Evolutionary conservation across 2,888 invertebrate genomes (phyloP).

Genomic region (Sesia bembeciformis): DNA sequence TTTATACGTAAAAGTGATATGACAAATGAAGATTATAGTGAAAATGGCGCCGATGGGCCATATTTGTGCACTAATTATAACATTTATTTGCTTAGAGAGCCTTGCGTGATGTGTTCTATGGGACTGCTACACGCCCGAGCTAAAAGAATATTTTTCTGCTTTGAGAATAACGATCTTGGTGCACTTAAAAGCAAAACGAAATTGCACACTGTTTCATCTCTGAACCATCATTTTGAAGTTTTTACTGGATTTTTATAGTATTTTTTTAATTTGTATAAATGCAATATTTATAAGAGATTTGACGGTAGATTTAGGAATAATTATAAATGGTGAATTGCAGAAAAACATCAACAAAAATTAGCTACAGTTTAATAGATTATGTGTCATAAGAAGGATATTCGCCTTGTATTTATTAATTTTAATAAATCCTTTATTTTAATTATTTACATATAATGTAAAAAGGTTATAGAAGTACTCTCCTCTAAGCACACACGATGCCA

Average conservation of each 20-base stretch:
- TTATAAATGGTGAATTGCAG: too few relatives aligned
- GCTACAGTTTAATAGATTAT: too few relatives aligned
- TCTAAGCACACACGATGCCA: too few relatives aligned
- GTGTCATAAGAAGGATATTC: too few relatives aligned
- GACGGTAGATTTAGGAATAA: too few relatives aligned
- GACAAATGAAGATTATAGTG: constrained; percentile 15
- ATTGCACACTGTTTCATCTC: constrained; percentile 82
- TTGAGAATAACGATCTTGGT: constrained; percentile 72
- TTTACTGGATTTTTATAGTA: constrained; percentile 76
- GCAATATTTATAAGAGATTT: too few relatives aligned
- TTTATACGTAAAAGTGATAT: constrained; percentile 39
- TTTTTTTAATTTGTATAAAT: constrained; percentile 15
- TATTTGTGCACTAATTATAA: constrained; percentile 93
- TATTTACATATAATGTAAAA: too few relatives aligned
- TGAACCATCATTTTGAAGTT: constrained; percentile 95
- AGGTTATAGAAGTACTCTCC: too few relatives aligned
- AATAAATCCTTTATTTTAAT: too few relatives aligned
- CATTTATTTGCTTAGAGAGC: constrained; percentile 87
- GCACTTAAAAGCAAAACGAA: constrained; percentile 82
- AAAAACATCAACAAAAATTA: too few relatives aligned
- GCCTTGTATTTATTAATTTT: too few relatives aligned
- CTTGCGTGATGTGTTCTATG: constrained; percentile 97
- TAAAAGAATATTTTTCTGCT: constrained; percentile 85
- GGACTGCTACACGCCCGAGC: constrained; percentile 93
- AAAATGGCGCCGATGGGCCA: constrained; percentile 54